Conservation (phyloP, 1,140 invertebrate genomes). For the Lutraria rhynchaena region DNA sequence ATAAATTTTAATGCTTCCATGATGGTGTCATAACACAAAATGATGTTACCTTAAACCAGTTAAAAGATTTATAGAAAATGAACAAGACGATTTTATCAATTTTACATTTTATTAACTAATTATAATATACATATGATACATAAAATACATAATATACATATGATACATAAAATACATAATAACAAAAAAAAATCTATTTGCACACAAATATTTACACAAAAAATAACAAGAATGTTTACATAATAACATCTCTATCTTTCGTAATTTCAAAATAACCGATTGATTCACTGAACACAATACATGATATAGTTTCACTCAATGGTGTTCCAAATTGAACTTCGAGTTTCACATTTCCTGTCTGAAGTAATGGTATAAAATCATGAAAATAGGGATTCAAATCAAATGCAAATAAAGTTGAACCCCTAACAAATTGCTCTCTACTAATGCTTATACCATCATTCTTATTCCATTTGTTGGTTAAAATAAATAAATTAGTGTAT, state of each 20-base stretch:
- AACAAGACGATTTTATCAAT: background rate
- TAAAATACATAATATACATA: background rate
- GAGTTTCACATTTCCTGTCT: slow-evolving; percentile 29
- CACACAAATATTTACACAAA: background rate
- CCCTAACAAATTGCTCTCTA: slow-evolving; percentile 30
- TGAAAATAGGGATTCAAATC: slow-evolving; percentile 38
- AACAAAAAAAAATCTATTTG: background rate
- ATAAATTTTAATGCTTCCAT: background rate
- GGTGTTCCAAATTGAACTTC: slow-evolving; percentile 36
- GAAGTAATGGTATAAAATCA: slow-evolving; percentile 31
- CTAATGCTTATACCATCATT: slow-evolving; percentile 16
- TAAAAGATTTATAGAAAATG: background rate
- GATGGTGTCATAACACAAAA: slow-evolving; percentile 8
- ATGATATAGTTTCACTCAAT: slow-evolving; percentile 16
- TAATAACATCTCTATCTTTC: slow-evolving; percentile 4
- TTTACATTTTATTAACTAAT: background rate
- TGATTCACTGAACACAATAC: slow-evolving; percentile 31
- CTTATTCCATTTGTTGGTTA: slow-evolving; percentile 17
- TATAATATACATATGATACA: background rate
- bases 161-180: too few relatives aligned
- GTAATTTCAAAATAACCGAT: slow-evolving; percentile 30
- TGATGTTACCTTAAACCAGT: background rate
- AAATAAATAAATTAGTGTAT: slow-evolving; percentile 22
- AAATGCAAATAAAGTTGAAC: slow-evolving; percentile 34
- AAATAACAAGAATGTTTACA: background rate